Conservation (phyloP, 2,113 vertebrate species). For the Lota lota region DNA sequence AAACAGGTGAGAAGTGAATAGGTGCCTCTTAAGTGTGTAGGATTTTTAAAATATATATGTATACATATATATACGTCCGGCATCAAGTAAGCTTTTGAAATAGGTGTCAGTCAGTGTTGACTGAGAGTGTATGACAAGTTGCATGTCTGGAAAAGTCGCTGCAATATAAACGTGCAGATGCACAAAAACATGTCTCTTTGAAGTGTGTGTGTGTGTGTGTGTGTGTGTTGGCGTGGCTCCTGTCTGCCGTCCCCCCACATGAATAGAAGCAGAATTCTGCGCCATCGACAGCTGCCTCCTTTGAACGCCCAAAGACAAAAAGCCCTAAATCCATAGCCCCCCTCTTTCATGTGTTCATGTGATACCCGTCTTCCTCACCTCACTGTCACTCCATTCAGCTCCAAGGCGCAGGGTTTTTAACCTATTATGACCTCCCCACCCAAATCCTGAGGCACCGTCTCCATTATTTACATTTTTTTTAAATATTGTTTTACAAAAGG, state of each 20-base stretch:
- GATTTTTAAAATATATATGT: no score
- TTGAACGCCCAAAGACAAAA: conserved; percentile 55
- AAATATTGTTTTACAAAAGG: background rate
- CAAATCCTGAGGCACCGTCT: background rate
- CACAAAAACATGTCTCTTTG: no score
- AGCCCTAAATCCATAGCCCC: conserved; percentile 43
- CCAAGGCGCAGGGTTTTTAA: background rate
- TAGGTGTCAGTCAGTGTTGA: no score
- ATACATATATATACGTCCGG: no score
- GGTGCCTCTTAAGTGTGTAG: no score
- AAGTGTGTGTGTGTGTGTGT: conserved; percentile 11
- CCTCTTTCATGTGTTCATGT: conserved; percentile 51
- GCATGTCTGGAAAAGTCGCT: no score
- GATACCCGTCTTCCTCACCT: conserved; percentile 40
- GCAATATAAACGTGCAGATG: no score
- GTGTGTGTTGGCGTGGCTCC: conserved; percentile 8
- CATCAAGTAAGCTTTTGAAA: no score
- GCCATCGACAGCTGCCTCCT: conserved; percentile 52
- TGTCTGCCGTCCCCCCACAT: conserved; percentile 32
- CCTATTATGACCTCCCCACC: background rate
- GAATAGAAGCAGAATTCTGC: conserved; percentile 37
- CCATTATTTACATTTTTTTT: no score
- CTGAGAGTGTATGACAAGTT: no score
- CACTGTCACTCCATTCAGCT: conserved; percentile 6
- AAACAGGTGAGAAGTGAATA: no score